Evolutionary conservation across 2,888 invertebrate genomes (phyloP).

Genomic region (Leptinotarsa rubiginosa): DNA sequence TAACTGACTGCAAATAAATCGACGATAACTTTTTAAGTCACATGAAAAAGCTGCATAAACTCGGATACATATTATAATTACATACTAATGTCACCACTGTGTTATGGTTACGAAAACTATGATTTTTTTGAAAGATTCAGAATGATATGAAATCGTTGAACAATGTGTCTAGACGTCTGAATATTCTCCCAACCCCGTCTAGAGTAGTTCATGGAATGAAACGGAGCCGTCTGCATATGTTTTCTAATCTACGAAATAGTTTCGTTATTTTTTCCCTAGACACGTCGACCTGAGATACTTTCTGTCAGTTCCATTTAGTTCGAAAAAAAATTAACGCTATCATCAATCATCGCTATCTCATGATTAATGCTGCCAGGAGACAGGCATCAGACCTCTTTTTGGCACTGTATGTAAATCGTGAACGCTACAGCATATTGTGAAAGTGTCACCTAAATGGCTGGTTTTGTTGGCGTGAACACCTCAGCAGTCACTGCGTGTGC

Average conservation of each 20-base stretch:
- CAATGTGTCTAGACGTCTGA: neutral
- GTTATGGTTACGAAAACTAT: too few species aligned
- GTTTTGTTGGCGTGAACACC: constrained; percentile 33
- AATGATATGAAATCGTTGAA: too few species aligned
- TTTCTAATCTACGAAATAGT: neutral
- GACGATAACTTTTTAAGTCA: too few species aligned
- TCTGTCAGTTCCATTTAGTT: constrained; percentile 33
- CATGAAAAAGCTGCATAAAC: too few species aligned
- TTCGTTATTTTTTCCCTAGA: neutral
- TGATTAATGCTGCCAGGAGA: constrained; percentile 38
- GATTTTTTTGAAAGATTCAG: too few species aligned
- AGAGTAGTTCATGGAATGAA: neutral
- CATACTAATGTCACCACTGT: too few species aligned
- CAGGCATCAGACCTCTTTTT: constrained; percentile 43
- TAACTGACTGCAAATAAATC: too few species aligned
- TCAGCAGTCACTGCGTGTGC: constrained; percentile 34
- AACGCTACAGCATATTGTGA: constrained; percentile 38
- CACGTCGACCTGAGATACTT: constrained; percentile 3
- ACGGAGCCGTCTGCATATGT: neutral
- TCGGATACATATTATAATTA: too few species aligned
- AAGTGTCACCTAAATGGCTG: constrained; percentile 34
- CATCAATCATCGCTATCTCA: constrained; percentile 44
- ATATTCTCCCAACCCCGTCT: neutral
- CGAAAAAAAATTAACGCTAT: constrained; percentile 33
- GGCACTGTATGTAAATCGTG: constrained; percentile 43